Percentiles rank a stretch among this genome's conserved stretches.
These are phyloP conservation scores for Caenorhabditis angaria DNA, from an alignment of 2,888 invertebrate species.

Conservation along the genomic window DNA sequence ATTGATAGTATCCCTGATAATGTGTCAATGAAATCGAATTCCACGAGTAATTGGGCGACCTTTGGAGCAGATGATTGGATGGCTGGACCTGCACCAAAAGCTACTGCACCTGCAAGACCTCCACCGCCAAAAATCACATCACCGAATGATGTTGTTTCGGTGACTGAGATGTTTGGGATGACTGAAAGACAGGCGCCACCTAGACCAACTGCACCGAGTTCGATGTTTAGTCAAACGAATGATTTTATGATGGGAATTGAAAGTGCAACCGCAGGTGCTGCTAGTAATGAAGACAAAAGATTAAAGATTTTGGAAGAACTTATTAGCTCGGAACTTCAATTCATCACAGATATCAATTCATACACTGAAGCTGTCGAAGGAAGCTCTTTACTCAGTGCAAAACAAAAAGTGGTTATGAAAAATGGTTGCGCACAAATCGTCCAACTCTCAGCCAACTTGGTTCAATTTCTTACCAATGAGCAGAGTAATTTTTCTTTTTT, in stretches of 20 bases:
- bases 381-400: slow-evolving; percentile 31
- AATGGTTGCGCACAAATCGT: slow-evolving; percentile 59
- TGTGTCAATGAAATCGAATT: background rate
- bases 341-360: slow-evolving; percentile 46
- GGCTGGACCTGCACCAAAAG: slow-evolving; percentile 25
- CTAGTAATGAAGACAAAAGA: slow-evolving; percentile 32
- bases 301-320: slow-evolving; percentile 44
- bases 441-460: slow-evolving; percentile 53
- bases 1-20: slow-evolving; percentile 9
- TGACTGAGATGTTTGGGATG: slow-evolving; percentile 40
- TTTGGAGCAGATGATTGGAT: slow-evolving; percentile 53
- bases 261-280: slow-evolving; percentile 26
- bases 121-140: slow-evolving; percentile 51
- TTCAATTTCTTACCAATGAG: slow-evolving; percentile 49
- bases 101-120: slow-evolving; percentile 47
- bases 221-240: slow-evolving; percentile 11
- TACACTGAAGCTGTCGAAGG: slow-evolving; percentile 49
- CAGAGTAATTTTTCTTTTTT: slow-evolving; percentile 37
- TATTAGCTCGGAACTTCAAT: slow-evolving; percentile 48
- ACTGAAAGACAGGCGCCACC: slow-evolving; percentile 3
- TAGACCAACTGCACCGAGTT: slow-evolving; percentile 8
- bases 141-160: slow-evolving; percentile 27
- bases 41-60: slow-evolving; percentile 39
- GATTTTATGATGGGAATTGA: slow-evolving; percentile 30
- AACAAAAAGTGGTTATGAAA: slow-evolving; percentile 54